Percentiles rank a stretch among this genome's conserved stretches.
Conservation (phyloP, 1,140 invertebrate genomes). For the Homalodisca vitripennis region DNA sequence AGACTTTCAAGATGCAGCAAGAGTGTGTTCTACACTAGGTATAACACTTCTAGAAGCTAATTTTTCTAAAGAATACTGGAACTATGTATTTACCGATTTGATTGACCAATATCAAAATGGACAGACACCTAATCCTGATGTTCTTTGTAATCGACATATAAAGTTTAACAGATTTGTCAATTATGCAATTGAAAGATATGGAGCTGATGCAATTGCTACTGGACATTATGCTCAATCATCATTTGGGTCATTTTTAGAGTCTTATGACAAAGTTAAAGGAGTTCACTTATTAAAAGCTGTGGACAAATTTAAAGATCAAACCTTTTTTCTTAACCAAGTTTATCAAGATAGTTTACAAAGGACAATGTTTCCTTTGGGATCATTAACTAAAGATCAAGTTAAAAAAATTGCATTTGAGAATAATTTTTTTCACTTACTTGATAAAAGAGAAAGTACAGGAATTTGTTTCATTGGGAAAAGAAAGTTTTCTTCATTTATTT, state of each 20-base stretch:
- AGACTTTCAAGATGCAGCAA: slow-evolving; percentile 83
- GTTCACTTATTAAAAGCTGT: slow-evolving; percentile 57
- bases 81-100: slow-evolving; percentile 83
- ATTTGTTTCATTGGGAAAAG: slow-evolving; percentile 95
- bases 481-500: slow-evolving; percentile 72
- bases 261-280: slow-evolving; percentile 58
- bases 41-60: slow-evolving; percentile 77
- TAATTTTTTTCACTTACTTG: slow-evolving; percentile 70
- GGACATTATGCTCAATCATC: slow-evolving; percentile 91
- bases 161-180: slow-evolving; percentile 91
- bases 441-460: slow-evolving; percentile 90
- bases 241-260: slow-evolving; percentile 74
- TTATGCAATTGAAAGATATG: slow-evolving; percentile 70
- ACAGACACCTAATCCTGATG: slow-evolving; percentile 93
- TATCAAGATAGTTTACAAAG: slow-evolving; percentile 69
- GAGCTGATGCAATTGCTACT: slow-evolving; percentile 91
- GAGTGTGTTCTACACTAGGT: slow-evolving; percentile 74
- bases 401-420: slow-evolving; percentile 73
- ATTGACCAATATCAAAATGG: slow-evolving; percentile 84
- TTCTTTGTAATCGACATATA: slow-evolving; percentile 89
- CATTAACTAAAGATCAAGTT: slow-evolving; percentile 72
- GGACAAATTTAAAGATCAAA: slow-evolving; percentile 90
- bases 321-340: slow-evolving; percentile 90
- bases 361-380: slow-evolving; percentile 91
- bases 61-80: slow-evolving; percentile 98